Evolutionary conservation across 2,797 vertebrate genomes (phyloP), one percentile per base, ranked within the genome.

Genomic region (Tapirus indicus): DNA sequence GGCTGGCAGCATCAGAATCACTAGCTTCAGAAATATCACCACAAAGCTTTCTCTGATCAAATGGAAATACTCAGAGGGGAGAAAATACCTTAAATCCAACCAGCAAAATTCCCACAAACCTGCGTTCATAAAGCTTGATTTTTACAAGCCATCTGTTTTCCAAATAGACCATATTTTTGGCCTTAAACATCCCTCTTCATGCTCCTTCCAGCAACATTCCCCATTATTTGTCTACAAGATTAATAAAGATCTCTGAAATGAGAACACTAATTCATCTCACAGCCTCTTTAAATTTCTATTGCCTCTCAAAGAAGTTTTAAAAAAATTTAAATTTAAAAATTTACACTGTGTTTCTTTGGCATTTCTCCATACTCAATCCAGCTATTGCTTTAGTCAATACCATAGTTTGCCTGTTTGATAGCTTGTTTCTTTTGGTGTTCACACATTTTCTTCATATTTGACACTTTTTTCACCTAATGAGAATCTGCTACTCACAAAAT

Each of bases 11-110:
- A 91, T 86, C 88, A 92, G 95, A 96, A 78, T 96, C 92, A 62
- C 78, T 62, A 88, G 95, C 56, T 96, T 94, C 91, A 92, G 88
- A 97, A 97, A 95, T 97, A 97, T 96, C 93, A 91, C 96, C 95
- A 91, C 71, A 96, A 93, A 97, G 92, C 92, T 92, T 93, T 95
- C 84, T 94, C 92, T 97, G 94, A 97, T 96, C 96, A 97, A 97
- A 95, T 96, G 95, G 91, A 97, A 98, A 97, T 94, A 97, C 62
- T 90, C 71, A 38, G 56, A 83, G 62, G 29, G 60, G 71, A 13
- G 35, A 4, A 2, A 6, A n/a, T 49, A 44, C 79, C 83, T 88
- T 95, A 95, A 85, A 97, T 85, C 72, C 94, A 95, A 97, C 82
- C 91, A 95, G 85, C 69, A 95, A 96, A 94, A 97, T 96, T 92